A percentile compares a stretch with the other conserved stretches of the same genome.
These are phyloP conservation scores for Meliscaeva auricollis DNA, from an alignment of 2,888 invertebrate species.

Conservation along the genomic window DNA sequence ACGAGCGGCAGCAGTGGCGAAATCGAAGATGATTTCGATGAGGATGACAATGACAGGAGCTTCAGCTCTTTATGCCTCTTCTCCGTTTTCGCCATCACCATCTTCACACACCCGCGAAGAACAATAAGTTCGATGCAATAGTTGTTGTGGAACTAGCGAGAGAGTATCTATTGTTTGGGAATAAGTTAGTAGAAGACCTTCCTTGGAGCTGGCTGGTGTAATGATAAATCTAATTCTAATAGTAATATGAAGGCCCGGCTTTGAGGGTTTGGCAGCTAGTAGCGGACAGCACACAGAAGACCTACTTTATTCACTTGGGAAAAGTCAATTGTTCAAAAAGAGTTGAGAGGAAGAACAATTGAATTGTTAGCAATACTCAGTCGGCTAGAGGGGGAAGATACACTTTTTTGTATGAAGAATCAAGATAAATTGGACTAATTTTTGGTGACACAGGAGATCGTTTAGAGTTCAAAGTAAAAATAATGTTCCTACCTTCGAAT, in stretches of 20 bases:
- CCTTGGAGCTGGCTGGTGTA: conserved; percentile 15
- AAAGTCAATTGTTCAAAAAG: conserved; percentile 51
- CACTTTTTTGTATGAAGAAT: neutral
- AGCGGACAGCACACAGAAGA: neutral
- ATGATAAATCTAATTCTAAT: conserved; percentile 35
- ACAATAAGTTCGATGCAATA: conserved; percentile 34
- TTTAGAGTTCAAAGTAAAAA: too few relatives aligned
- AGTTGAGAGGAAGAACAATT: conserved; percentile 65
- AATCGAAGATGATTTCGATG: conserved; percentile 64
- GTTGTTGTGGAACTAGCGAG: conserved; percentile 20
- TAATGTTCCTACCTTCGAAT: too few relatives aligned
- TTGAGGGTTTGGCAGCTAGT: neutral
- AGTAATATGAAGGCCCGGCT: neutral
- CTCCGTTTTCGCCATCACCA: too few relatives aligned
- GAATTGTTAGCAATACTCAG: conserved; percentile 42
- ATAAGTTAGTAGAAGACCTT: conserved; percentile 42
- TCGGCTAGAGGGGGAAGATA: neutral
- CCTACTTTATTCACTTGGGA: conserved; percentile 59
- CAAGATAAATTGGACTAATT: neutral
- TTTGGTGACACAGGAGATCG: neutral
- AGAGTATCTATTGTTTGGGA: conserved; percentile 55
- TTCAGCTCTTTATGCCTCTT: neutral
- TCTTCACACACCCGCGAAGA: neutral
- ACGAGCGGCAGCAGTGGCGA: conserved; percentile 47
- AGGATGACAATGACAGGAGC: conserved; percentile 55